phyloP scores from a whole-genome alignment of 2,888 invertebrate genomes.

The Folsomia candida region DNA sequence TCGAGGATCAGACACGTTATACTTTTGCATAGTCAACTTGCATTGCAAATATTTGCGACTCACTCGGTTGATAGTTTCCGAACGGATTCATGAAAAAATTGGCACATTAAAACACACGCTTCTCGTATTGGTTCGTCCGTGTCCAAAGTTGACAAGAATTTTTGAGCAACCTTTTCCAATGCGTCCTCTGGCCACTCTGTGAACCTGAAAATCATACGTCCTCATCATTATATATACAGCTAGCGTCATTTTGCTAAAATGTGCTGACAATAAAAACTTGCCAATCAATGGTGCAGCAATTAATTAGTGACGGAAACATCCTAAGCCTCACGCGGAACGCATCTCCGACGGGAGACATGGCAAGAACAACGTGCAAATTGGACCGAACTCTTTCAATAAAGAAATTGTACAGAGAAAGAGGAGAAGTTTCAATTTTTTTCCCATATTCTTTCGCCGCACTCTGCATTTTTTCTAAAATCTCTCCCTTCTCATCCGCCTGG shows the following conservation, averaged over 20 bases:
- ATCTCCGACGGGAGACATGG: slow-evolving; percentile 90
- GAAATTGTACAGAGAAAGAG: slow-evolving; percentile 79
- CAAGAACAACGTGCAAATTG: slow-evolving; percentile 80
- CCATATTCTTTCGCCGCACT: slow-evolving; percentile 72
- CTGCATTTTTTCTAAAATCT: slow-evolving; percentile 90
- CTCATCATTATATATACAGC: no score
- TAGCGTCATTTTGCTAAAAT: no score
- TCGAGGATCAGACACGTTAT: no score
- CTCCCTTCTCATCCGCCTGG: slow-evolving; percentile 84
- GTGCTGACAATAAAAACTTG: no score
- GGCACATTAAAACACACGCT: slow-evolving; percentile 77
- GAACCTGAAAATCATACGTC: no score
- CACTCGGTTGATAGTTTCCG: slow-evolving; percentile 67
- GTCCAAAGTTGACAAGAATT: slow-evolving; percentile 68
- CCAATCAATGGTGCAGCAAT: slow-evolving; percentile 96
- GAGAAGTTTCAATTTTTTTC: slow-evolving; percentile 75
- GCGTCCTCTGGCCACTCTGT: slow-evolving; percentile 90
- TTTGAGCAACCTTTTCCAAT: slow-evolving; percentile 76
- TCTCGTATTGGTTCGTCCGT: slow-evolving; percentile 59
- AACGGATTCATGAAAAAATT: slow-evolving; percentile 80
- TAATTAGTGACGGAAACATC: slow-evolving; percentile 92
- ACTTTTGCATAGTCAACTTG: no score
- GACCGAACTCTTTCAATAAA: slow-evolving; percentile 82
- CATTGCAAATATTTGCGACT: no score
- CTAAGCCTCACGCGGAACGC: slow-evolving; percentile 78